phyloP scores from a whole-genome alignment of 1,140 invertebrate species.

The Luehdorfia chinensis region DNA sequence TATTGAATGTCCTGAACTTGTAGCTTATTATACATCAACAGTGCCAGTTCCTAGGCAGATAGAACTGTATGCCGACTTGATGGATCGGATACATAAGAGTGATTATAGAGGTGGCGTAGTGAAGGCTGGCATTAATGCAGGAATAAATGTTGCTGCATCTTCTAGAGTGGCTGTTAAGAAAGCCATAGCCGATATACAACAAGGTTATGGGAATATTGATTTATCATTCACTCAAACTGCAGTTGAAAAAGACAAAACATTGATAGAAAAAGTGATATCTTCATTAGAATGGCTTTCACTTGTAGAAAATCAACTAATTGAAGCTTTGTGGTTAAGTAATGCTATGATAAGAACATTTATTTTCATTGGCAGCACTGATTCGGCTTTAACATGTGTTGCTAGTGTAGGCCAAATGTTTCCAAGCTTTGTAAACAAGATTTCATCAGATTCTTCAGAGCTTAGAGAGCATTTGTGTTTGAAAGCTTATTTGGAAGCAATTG shows the following conservation, averaged over 20 bases:
- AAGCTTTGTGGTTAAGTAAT: constrained; percentile 91
- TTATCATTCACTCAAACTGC: constrained; percentile 55
- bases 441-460: constrained; percentile 78
- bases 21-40: constrained; percentile 90
- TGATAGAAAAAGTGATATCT: constrained; percentile 81
- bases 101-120: constrained; percentile 77
- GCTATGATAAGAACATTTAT: constrained; percentile 90
- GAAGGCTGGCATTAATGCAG: constrained; percentile 77
- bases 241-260: constrained; percentile 79
- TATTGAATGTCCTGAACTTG: constrained; percentile 79
- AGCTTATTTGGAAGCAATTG: constrained; percentile 88
- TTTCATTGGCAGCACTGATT: constrained; percentile 70
- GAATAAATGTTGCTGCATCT: constrained; percentile 90
- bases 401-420: constrained; percentile 70
- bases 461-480: constrained; percentile 88
- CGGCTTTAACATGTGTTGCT: constrained; percentile 76
- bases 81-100: constrained; percentile 83
- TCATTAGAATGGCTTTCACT: constrained; percentile 93
- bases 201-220: constrained; percentile 63
- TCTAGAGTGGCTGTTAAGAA: constrained; percentile 90
- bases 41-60: constrained; percentile 85
- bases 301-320: constrained; percentile 85
- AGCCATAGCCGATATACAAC: constrained; percentile 77
- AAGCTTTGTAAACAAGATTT: constrained; percentile 49
- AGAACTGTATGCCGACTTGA: constrained; percentile 86